A percentile compares a stretch with the other conserved stretches of the same genome.
Conservation (phyloP, 2,888 invertebrate genomes). For the Chaitophorus viminalis region DNA sequence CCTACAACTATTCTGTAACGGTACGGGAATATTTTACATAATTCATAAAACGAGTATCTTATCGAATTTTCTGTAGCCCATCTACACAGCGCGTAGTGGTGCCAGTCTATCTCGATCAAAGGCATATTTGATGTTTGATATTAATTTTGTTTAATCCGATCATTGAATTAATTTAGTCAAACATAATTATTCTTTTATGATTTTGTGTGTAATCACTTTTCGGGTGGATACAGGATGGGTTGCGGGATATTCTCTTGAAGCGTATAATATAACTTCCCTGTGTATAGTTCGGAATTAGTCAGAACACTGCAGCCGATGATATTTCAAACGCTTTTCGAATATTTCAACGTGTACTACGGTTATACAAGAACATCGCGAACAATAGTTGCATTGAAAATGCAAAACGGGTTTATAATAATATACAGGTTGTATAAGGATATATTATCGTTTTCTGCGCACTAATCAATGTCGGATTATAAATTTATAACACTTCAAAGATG, state of each 20-base stretch:
- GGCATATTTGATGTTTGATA: neutral
- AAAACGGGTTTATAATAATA: too few relatives aligned
- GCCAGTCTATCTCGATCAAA: neutral
- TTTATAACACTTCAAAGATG: too few relatives aligned
- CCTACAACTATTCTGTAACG: neutral
- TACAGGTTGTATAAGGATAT: too few relatives aligned
- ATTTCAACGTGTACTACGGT: too few relatives aligned
- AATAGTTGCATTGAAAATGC: too few relatives aligned
- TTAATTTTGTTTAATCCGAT: constrained; percentile 10
- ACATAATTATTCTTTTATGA: neutral
- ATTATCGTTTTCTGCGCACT: too few relatives aligned
- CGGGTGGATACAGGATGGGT: too few relatives aligned
- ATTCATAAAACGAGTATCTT: neutral
- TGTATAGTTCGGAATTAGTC: neutral
- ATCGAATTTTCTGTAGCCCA: neutral
- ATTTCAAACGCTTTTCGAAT: too few relatives aligned
- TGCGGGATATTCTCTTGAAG: neutral
- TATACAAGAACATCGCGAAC: too few relatives aligned
- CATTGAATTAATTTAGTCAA: neutral
- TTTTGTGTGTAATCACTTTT: neutral
- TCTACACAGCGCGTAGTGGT: neutral
- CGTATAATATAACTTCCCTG: neutral
- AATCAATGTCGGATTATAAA: too few relatives aligned
- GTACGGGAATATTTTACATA: neutral
- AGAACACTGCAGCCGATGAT: too few relatives aligned